Evolutionary conservation across 2,888 invertebrate species (phyloP).

Genomic region (Chrysolina oricalcia): DNA sequence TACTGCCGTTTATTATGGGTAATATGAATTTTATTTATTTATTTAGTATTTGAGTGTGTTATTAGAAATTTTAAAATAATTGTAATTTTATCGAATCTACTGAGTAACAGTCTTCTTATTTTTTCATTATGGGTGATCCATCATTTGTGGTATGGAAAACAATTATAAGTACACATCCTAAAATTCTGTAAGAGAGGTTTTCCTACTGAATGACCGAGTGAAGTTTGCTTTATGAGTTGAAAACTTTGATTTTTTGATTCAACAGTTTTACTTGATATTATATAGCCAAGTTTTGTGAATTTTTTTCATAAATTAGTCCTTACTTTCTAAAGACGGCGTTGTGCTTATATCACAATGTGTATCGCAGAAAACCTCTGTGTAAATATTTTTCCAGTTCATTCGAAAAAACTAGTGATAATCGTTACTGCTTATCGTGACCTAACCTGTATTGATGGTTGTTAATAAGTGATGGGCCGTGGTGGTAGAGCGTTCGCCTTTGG

Average conservation of each 20-base stretch:
- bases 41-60: background rate
- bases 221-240: background rate
- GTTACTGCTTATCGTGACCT: too few relatives aligned
- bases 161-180: constrained; percentile 10
- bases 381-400: too few relatives aligned
- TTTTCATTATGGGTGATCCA: background rate
- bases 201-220: background rate
- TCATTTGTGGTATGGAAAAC: background rate
- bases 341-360: too few relatives aligned
- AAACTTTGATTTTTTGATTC: background rate
- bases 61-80: background rate
- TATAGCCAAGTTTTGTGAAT: too few relatives aligned
- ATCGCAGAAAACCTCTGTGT: too few relatives aligned
- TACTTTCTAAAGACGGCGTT: too few relatives aligned
- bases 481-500: too few relatives aligned
- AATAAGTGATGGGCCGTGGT: too few relatives aligned
- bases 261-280: background rate
- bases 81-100: too few relatives aligned
- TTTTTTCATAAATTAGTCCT: too few relatives aligned
- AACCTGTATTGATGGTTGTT: too few relatives aligned
- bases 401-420: too few relatives aligned
- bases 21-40: constrained; percentile 5
- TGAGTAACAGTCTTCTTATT: background rate
- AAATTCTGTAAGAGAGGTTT: constrained; percentile 7
- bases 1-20: constrained; percentile 16